phyloP scores from a whole-genome alignment of 2,797 vertebrate species.

The Heliangelus exortis region DNA sequence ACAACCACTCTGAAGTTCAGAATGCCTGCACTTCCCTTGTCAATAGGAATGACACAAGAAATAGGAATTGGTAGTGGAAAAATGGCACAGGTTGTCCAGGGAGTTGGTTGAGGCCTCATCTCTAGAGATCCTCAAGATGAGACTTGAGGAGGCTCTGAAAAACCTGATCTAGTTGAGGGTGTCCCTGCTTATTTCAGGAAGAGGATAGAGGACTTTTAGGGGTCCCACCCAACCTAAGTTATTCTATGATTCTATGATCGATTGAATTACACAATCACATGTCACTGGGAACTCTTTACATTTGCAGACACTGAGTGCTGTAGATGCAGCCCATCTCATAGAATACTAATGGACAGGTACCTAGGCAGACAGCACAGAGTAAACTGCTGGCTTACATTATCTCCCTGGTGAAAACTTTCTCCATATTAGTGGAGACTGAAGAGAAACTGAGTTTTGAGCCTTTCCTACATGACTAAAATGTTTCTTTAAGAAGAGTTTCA shows the following conservation, averaged over 20 bases:
- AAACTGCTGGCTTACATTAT: not conserved
- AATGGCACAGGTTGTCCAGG: no score
- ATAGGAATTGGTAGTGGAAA: not conserved
- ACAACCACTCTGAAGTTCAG: not conserved
- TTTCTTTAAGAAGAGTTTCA: not conserved
- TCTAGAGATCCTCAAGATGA: no score
- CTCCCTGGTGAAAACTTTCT: not conserved
- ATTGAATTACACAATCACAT: not conserved
- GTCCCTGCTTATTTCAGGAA: no score
- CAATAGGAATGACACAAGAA: not conserved
- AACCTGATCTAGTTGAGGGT: no score
- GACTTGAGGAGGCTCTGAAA: no score
- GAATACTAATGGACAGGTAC: not conserved
- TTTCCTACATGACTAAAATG: not conserved
- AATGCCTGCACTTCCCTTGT: not conserved
- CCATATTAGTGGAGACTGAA: not conserved
- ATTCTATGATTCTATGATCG: no score
- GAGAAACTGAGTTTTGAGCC: not conserved
- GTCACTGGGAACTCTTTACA: not conserved
- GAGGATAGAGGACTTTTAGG: no score
- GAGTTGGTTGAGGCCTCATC: no score
- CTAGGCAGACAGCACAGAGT: not conserved
- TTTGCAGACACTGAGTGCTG: not conserved
- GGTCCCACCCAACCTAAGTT: no score
- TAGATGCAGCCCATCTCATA: not conserved